Evolutionary conservation across 2,113 vertebrate species (phyloP).

Genomic region (Pterocles orientalis): DNA sequence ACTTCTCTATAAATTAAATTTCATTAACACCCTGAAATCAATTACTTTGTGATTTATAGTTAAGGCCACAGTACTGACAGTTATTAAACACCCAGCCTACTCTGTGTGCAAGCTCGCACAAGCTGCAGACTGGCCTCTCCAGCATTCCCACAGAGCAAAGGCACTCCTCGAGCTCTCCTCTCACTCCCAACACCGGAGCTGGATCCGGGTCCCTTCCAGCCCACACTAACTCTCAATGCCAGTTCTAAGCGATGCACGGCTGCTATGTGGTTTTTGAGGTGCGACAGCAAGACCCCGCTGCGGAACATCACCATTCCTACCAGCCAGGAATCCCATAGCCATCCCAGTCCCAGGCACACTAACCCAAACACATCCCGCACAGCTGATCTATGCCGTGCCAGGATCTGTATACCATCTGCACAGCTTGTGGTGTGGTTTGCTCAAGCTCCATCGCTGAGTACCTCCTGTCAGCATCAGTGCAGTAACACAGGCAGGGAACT

Average conservation of each 20-base stretch:
- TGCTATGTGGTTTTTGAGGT: background rate
- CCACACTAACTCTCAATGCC: background rate
- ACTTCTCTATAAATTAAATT: constrained; percentile 30
- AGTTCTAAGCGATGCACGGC: background rate
- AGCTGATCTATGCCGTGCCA: accelerated
- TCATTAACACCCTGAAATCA: constrained; percentile 5
- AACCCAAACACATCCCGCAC: background rate
- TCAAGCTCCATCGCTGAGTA: background rate
- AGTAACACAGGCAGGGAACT: background rate
- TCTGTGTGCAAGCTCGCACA: background rate
- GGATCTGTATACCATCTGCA: accelerated
- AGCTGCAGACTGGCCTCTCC: background rate
- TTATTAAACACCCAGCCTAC: background rate
- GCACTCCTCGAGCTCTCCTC: background rate
- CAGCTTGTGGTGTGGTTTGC: accelerated
- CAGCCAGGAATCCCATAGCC: background rate
- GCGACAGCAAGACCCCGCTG: accelerated
- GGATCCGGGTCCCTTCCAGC: background rate
- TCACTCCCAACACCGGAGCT: background rate
- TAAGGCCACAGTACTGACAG: background rate
- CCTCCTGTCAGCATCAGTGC: background rate
- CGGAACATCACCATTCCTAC: background rate
- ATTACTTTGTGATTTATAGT: constrained; percentile 49
- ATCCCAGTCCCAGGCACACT: background rate
- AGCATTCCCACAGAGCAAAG: background rate